These are phyloP conservation scores for Cariama cristata DNA, from an alignment of 2,113 vertebrate species.

Conservation along the genomic window DNA sequence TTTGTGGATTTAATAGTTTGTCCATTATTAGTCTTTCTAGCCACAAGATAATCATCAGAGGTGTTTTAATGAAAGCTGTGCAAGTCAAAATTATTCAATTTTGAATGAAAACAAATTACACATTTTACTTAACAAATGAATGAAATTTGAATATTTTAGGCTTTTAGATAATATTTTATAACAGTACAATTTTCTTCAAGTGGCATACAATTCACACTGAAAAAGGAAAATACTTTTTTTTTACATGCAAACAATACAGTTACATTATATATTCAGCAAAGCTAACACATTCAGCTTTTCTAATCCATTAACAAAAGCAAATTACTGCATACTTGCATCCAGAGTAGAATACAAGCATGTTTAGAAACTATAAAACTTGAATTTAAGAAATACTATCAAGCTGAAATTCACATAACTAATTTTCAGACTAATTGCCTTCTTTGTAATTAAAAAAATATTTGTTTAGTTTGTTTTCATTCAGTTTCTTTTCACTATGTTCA, in stretches of 20 bases:
- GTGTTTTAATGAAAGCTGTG: not conserved
- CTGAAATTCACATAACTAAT: not conserved
- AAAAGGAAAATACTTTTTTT: not conserved
- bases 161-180: not conserved
- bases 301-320: not conserved
- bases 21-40: slow-evolving; percentile 6
- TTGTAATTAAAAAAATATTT: not conserved
- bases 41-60: not conserved
- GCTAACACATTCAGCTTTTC: not conserved
- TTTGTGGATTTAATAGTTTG: not conserved
- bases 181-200: not conserved
- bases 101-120: not conserved
- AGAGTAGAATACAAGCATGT: not conserved
- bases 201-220: not conserved
- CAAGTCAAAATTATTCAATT: not conserved
- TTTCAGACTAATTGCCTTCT: not conserved
- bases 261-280: not conserved
- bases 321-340: not conserved
- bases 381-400: not conserved
- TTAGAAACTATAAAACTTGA: not conserved
- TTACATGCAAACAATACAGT: not conserved
- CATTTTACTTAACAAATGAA: not conserved
- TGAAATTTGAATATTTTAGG: not conserved
- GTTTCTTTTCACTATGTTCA: not conserved
- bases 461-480: not conserved